phyloP scores from a whole-genome alignment of 2,797 vertebrate genomes.

The Smutsia gigantea region DNA sequence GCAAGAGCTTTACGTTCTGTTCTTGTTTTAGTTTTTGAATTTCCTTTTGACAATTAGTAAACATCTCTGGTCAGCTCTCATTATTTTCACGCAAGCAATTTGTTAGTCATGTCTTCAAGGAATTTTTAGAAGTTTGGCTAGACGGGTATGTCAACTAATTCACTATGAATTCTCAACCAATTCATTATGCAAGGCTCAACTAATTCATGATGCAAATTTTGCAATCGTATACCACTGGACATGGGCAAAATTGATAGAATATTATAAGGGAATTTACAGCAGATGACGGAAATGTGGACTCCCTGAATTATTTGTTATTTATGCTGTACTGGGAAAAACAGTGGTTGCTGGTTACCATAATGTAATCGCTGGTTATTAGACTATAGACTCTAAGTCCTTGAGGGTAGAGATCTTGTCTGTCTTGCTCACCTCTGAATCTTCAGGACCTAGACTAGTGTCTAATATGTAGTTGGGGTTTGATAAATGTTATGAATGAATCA shows the following conservation, averaged over 20 bases:
- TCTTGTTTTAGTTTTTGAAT: conserved; percentile 13
- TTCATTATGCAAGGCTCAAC: background rate
- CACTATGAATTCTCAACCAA: too few species aligned
- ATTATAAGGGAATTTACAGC: background rate
- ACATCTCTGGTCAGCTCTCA: background rate
- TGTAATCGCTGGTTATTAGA: background rate
- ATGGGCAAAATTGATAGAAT: background rate
- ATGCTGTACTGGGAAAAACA: background rate
- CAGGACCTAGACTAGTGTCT: background rate
- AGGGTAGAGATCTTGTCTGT: background rate
- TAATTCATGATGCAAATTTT: background rate
- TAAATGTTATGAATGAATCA: background rate
- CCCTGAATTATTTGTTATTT: background rate
- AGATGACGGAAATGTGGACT: background rate
- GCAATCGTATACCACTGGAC: background rate
- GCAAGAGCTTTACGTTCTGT: background rate
- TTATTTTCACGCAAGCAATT: background rate
- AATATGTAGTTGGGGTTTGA: background rate
- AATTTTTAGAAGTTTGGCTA: background rate
- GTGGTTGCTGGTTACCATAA: background rate
- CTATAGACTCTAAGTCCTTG: background rate
- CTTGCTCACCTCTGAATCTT: background rate
- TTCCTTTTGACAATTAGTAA: conserved; percentile 25
- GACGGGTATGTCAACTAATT: too few species aligned
- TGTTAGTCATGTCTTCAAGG: background rate